Conservation (phyloP, 2,797 vertebrate genomes). For the Diceros bicornis region DNA sequence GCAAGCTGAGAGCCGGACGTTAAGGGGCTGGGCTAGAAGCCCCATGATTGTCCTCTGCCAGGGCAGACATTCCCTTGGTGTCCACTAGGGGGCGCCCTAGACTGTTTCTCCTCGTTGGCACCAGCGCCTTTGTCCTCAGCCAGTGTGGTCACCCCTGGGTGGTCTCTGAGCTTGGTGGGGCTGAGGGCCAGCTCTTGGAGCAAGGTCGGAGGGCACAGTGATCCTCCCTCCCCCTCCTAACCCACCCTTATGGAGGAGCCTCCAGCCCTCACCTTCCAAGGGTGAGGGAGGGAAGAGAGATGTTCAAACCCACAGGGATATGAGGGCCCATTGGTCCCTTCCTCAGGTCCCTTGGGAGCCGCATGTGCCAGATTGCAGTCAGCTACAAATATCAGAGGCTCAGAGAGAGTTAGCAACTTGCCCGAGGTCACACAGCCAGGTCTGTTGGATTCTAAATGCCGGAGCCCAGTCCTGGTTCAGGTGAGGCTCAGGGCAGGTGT, state of each 20-base stretch:
- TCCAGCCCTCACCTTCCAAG: not conserved
- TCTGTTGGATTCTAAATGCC: not conserved
- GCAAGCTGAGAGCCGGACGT: accelerated
- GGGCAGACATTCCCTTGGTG: not conserved
- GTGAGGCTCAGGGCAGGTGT: not conserved
- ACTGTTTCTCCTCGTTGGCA: not conserved
- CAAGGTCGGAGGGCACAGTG: not conserved
- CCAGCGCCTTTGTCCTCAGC: not conserved
- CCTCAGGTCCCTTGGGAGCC: not conserved
- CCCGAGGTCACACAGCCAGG: not conserved
- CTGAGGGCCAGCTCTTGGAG: not conserved
- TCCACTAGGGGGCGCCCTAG: constrained; percentile 63
- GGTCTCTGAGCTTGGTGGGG: not conserved
- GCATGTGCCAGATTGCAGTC: not conserved
- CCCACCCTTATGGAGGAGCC: no score
- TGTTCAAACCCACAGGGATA: not conserved
- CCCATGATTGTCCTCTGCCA: accelerated
- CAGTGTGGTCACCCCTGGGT: not conserved
- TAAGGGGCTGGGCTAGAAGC: not conserved
- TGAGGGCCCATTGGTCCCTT: not conserved
- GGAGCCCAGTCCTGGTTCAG: not conserved
- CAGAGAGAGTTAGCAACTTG: not conserved
- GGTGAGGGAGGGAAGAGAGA: not conserved
- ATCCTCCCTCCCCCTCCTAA: no score
- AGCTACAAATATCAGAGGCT: not conserved